Conservation (phyloP, 2,888 invertebrate species). For the Ochropleura leucogaster region DNA sequence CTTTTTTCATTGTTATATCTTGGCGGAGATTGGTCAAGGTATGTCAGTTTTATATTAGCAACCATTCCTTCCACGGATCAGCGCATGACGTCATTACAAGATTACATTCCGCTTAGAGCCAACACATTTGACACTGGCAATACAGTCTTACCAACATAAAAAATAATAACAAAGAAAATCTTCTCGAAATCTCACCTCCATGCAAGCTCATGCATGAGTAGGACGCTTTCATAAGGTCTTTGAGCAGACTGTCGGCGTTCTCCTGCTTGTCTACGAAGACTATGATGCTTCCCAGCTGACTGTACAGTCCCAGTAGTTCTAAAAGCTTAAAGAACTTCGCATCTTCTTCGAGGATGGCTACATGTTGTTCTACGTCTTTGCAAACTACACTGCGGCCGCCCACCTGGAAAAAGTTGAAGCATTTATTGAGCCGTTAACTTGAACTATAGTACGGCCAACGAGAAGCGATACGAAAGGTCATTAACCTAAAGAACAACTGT, state of each 20-base stretch:
- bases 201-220: slow-evolving; percentile 99
- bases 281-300: slow-evolving; percentile 97
- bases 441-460: no score
- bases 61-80: not conserved
- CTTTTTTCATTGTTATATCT: not conserved
- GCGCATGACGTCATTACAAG: not conserved
- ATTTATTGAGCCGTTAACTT: not conserved
- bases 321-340: slow-evolving; percentile 99
- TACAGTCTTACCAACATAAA: not conserved
- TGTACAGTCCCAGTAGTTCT: slow-evolving; percentile 98
- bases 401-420: slow-evolving; percentile 87
- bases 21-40: not conserved
- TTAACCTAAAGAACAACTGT: no score
- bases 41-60: not conserved
- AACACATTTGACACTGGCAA: not conserved
- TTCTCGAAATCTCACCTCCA: slow-evolving; percentile 91
- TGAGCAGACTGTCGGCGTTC: slow-evolving; percentile 97
- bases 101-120: not conserved
- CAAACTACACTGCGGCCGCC: slow-evolving; percentile 99
- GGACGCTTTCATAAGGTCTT: slow-evolving; percentile 98
- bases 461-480: no score
- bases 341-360: slow-evolving; percentile 98
- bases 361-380: slow-evolving; percentile 99
- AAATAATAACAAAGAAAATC: slow-evolving; percentile 5
- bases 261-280: slow-evolving; percentile 99